Evolutionary conservation across 2,797 vertebrate genomes (phyloP).

Genomic region (Rhyacichthys aspro): DNA sequence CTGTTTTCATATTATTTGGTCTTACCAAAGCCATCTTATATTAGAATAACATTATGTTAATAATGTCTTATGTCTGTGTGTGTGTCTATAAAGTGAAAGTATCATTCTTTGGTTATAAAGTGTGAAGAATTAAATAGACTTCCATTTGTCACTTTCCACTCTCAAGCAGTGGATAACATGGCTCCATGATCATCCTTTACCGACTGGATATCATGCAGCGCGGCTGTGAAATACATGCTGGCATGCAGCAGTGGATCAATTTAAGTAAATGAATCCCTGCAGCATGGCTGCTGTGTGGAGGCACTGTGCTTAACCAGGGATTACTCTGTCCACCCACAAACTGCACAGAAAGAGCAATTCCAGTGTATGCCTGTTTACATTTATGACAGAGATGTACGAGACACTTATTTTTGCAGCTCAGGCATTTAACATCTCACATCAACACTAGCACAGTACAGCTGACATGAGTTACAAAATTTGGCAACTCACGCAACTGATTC

Average conservation of each 20-base stretch:
- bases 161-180: constrained; percentile 39
- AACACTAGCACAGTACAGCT: background rate
- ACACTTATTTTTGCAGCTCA: too few species aligned
- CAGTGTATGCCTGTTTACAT: constrained; percentile 39
- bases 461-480: too few species aligned
- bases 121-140: constrained; percentile 1
- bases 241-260: constrained; percentile 61
- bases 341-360: constrained; percentile 39
- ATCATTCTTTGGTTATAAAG: background rate
- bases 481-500: too few species aligned
- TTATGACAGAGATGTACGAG: constrained; percentile 2
- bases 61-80: too few species aligned
- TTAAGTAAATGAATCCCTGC: constrained; percentile 62
- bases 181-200: constrained; percentile 50
- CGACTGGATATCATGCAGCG: constrained; percentile 30
- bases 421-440: background rate
- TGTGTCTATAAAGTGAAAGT: background rate
- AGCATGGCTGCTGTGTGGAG: constrained; percentile 46
- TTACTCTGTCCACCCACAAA: constrained; percentile 60
- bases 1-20: too few species aligned
- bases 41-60: too few species aligned
- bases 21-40: too few species aligned
- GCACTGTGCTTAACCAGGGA: constrained; percentile 47
- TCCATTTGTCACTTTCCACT: background rate
- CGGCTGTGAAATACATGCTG: constrained; percentile 57